A percentile compares a stretch with the other conserved stretches of the same genome.
Evolutionary conservation across 2,113 vertebrate species (phyloP).

Genomic region (Notiomystis cincta): DNA sequence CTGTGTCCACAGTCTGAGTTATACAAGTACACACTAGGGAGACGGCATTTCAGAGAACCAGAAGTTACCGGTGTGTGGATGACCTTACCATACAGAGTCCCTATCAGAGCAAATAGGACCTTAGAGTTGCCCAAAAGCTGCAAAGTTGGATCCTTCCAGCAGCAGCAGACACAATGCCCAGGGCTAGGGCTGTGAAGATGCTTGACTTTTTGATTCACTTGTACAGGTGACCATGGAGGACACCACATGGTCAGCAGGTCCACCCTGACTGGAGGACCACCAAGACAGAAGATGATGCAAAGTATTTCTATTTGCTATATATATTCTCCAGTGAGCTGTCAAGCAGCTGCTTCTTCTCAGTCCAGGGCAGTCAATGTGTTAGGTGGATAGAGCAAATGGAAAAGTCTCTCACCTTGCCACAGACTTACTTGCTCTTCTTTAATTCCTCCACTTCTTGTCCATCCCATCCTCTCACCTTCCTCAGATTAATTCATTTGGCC

Average conservation of each 20-base stretch:
- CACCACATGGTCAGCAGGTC: background rate
- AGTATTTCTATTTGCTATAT: background rate
- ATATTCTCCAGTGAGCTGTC: background rate
- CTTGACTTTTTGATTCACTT: background rate
- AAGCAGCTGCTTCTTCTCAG: background rate
- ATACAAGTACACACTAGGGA: background rate
- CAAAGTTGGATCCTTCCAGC: background rate
- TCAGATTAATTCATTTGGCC: background rate
- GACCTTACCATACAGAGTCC: background rate
- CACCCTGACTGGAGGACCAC: background rate
- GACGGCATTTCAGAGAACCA: background rate
- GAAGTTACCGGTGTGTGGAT: accelerated
- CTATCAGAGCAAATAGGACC: background rate
- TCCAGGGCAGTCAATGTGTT: background rate
- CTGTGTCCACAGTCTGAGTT: background rate
- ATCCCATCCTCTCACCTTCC: background rate
- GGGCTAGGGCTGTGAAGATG: background rate
- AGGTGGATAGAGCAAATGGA: background rate
- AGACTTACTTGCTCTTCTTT: background rate
- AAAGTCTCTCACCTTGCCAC: background rate
- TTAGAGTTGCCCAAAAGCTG: background rate
- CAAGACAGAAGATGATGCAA: background rate
- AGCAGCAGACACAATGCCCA: background rate
- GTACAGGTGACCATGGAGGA: background rate
- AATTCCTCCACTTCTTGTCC: background rate